Evolutionary conservation across 2,888 invertebrate genomes (phyloP).

Genomic region (Rhagophthalmus giganteus): DNA sequence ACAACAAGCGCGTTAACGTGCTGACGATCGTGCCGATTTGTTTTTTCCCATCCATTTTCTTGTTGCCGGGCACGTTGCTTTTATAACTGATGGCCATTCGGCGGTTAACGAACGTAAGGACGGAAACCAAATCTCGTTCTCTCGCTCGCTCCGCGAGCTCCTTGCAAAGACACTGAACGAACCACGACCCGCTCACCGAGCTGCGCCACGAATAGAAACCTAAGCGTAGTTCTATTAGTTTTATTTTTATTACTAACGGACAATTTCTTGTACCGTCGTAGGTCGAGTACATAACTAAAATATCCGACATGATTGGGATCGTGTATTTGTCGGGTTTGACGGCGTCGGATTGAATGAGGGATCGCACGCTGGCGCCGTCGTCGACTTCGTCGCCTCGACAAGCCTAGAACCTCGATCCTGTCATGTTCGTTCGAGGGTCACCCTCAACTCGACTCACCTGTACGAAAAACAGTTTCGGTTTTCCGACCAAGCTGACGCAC

Average conservation of each 20-base stretch:
- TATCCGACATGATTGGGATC: conserved; percentile 72
- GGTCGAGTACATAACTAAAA: conserved; percentile 70
- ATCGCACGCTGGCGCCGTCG: conserved; percentile 55
- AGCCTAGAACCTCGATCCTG: conserved; percentile 49
- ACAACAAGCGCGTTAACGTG: conserved; percentile 65
- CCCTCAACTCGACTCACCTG: too few species aligned
- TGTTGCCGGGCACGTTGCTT: conserved; percentile 56
- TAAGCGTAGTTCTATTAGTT: conserved; percentile 1
- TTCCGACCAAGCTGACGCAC: conserved; percentile 64
- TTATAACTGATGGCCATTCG: conserved; percentile 69
- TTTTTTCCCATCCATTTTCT: conserved; percentile 61
- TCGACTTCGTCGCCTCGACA: conserved; percentile 66
- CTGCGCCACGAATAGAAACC: conserved; percentile 71
- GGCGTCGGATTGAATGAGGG: conserved; percentile 27
- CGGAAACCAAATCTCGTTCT: conserved; percentile 62
- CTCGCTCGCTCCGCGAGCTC: conserved; percentile 57
- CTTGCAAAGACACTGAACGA: conserved; percentile 67
- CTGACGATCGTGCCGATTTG: conserved; percentile 71
- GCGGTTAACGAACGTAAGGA: conserved; percentile 65
- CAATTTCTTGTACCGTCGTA: too few species aligned
- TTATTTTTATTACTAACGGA: too few species aligned
- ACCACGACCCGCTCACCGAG: conserved; percentile 70
- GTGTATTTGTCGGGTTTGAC: conserved; percentile 55
- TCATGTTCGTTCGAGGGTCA: too few species aligned
- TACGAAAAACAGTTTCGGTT: conserved; percentile 73